Conservation (phyloP, 2,888 invertebrate species). For the Amphipyra tragopoginis region DNA sequence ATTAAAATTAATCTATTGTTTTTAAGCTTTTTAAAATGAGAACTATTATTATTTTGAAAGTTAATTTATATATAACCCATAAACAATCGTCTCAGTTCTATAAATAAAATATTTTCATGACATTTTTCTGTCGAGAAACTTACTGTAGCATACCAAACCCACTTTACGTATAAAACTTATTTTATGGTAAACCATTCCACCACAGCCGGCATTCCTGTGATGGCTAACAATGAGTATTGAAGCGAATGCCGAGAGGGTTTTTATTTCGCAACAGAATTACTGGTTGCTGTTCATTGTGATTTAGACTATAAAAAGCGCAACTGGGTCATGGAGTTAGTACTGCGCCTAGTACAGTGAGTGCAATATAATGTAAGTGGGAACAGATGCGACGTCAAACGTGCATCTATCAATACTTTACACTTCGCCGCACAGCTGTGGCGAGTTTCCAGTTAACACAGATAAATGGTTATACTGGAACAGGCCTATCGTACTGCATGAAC, state of each 20-base stretch:
- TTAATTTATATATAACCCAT: too few species aligned
- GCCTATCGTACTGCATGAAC: constrained; percentile 11
- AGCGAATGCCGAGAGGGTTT: constrained; percentile 2
- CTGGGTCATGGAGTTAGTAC: constrained; percentile 13
- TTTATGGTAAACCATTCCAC: constrained; percentile 1
- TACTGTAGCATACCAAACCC: neutral
- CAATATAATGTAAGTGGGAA: constrained; percentile 49
- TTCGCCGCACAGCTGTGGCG: constrained; percentile 41
- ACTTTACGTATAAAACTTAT: constrained; percentile 1
- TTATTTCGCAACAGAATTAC: constrained; percentile 10
- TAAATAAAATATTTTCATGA: too few species aligned
- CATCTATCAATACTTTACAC: constrained; percentile 59
- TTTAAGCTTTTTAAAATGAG: too few species aligned
- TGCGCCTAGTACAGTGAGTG: constrained; percentile 25
- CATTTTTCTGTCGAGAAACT: neutral
- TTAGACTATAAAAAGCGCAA: constrained; percentile 17
- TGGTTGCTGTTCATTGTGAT: constrained; percentile 6
- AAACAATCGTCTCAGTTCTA: too few species aligned
- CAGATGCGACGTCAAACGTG: constrained; percentile 47
- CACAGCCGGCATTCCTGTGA: constrained; percentile 1
- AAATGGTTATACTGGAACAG: constrained; percentile 27
- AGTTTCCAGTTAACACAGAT: constrained; percentile 37
- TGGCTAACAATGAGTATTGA: constrained; percentile 9
- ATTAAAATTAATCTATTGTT: too few species aligned
- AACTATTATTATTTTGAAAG: too few species aligned